Percentiles rank a stretch among this genome's conserved stretches.
phyloP scores from a whole-genome alignment of 2,113 vertebrate species.

The Herpailurus yagouaroundi region DNA sequence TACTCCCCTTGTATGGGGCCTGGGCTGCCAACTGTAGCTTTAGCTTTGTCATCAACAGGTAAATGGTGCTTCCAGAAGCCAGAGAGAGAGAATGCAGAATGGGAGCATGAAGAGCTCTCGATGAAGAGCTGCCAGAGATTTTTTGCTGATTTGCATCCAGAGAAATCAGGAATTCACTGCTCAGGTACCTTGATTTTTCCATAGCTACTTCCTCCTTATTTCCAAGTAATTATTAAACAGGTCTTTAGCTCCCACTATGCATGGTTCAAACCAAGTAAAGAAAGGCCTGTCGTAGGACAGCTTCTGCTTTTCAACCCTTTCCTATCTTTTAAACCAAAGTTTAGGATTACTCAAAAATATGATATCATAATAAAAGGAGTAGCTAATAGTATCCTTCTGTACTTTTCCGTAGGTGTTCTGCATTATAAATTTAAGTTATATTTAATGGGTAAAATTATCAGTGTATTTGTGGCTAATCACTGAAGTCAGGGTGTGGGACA shows the following conservation, averaged over 20 bases:
- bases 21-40: neutral
- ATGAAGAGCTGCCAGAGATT: neutral
- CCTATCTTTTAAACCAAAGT: neutral
- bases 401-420: neutral
- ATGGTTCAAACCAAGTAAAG: neutral
- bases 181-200: neutral
- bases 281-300: neutral
- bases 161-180: slow-evolving; percentile 7
- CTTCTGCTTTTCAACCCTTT: neutral
- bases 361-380: neutral
- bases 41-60: neutral
- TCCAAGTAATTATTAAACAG: neutral
- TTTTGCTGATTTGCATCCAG: neutral
- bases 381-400: neutral
- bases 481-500: neutral
- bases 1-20: neutral
- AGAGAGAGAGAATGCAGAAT: neutral
- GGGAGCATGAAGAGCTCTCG: neutral
- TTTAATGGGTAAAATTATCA: neutral
- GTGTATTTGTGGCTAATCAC: neutral
- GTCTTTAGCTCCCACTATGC: neutral
- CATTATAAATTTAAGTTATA: neutral
- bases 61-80: neutral
- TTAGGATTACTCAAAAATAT: neutral
- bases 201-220: neutral